Base-by-base conservation (phyloP, 2,113 vertebrate genomes). In the Xyrauchen texanus region DNA sequence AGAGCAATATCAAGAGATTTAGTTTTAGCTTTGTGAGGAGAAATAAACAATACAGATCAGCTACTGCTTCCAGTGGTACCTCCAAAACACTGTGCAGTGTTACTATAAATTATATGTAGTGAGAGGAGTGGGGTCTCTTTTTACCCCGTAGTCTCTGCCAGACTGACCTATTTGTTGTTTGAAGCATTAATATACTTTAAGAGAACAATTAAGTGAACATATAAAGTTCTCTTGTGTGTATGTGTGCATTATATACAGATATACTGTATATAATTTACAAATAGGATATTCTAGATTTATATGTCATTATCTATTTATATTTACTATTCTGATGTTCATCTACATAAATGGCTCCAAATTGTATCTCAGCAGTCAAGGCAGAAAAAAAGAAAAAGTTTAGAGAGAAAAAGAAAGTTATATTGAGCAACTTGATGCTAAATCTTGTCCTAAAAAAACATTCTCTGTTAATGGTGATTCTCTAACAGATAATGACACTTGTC, bases 141-240 rank as follows among this genome's bases (percentile, higher is more conserved):
- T 55, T 69, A 55, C 7, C 58, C n/a, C 8, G 62, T 68, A 55
- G 15, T 10, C 21, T 52, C 49, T 53, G 3, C 9, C 47, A 13
- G n/a, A 13, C 21, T 76, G 72, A 81, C 72, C 79, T 42, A 69
- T 13, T 76, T 63, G 34, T 58, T 60, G 75, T 64, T 34, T 57
- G 11, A 60, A 9, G 44, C 44, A 21, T 66, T 45, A 67, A 6
- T 52, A 42, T 21, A 68, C 62, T 46, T 68, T 10, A 53, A 67
- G n/a, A 42, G 11, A 44, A 16, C 47, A 12, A 60, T 13, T 0
- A 57, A 13, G 8, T 53, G 49, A 75, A 12, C 67, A 34, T 34
- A 34, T 34, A 34, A 34, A 34, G 21, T 1, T 1, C 3, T 34
- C 21, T 34, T 34, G 21, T 34, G 21, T 34, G 21, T 34, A 34